A percentile compares a stretch with the other conserved stretches of the same genome.
phyloP scores from a whole-genome alignment of 2,797 vertebrate genomes.

The Onychomys leucogaster region DNA sequence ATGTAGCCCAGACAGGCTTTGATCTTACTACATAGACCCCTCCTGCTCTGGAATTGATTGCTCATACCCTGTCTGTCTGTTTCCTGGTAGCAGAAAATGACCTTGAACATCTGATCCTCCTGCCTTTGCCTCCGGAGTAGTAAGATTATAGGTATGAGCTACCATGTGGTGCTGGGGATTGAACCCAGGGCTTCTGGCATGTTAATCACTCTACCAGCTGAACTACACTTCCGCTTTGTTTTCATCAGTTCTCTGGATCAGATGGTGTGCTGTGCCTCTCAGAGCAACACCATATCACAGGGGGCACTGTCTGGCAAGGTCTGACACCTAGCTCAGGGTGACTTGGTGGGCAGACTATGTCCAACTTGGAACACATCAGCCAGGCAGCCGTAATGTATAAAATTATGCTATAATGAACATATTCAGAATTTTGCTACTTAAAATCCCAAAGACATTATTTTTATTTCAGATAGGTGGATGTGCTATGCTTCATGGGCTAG shows the following conservation, averaged over 20 bases:
- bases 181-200: not conserved
- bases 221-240: not conserved
- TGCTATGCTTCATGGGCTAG: not conserved
- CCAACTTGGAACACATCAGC: not conserved
- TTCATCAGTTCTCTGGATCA: not conserved
- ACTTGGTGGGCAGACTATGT: not conserved
- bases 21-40: not conserved
- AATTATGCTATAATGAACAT: slow-evolving; percentile 46
- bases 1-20: not conserved
- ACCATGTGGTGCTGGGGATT: not conserved
- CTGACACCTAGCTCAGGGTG: not conserved
- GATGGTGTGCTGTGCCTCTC: not conserved
- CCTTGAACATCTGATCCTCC: not conserved
- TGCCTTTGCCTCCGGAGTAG: not conserved
- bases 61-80: not conserved
- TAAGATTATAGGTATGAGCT: not conserved
- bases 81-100: not conserved
- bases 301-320: not conserved
- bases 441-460: slow-evolving; percentile 21
- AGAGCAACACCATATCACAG: not conserved
- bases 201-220: too few relatives aligned
- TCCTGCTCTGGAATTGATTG: not conserved
- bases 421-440: slow-evolving; percentile 34
- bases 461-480: not conserved
- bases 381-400: not conserved